Conservation (phyloP, 2,113 vertebrate species). For the Lagopus leucura region DNA sequence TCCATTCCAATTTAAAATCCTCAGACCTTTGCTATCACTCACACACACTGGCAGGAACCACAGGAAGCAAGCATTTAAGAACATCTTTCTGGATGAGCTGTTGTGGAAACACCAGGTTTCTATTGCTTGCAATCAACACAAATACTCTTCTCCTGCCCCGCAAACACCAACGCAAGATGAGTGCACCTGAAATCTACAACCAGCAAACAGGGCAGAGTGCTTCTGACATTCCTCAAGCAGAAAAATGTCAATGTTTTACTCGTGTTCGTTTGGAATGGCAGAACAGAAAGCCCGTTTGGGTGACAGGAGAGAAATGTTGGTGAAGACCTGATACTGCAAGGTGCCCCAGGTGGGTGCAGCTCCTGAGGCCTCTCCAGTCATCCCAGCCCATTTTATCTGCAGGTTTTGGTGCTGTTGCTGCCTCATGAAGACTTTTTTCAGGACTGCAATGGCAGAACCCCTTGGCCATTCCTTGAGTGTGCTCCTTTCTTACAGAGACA, state of each 20-base stretch:
- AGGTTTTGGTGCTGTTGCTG: background rate
- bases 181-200: slow-evolving; percentile 19
- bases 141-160: slow-evolving; percentile 29
- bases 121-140: background rate
- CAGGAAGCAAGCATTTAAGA: background rate
- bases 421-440: background rate
- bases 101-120: background rate
- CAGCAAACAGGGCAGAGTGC: background rate
- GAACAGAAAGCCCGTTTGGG: slow-evolving; percentile 34
- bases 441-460: background rate
- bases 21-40: slow-evolving; percentile 4
- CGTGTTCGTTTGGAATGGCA: slow-evolving; percentile 64
- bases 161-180: slow-evolving; percentile 26
- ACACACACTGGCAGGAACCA: background rate
- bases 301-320: background rate
- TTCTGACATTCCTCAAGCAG: slow-evolving; percentile 40
- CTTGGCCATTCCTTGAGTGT: background rate
- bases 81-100: background rate
- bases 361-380: background rate
- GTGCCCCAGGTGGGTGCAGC: background rate
- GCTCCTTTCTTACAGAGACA: background rate
- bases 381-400: background rate
- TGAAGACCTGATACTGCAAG: background rate
- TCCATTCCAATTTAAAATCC: slow-evolving; percentile 54
- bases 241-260: background rate